phyloP scores from a whole-genome alignment of 2,797 vertebrate genomes.

The Poecilia velifera region DNA sequence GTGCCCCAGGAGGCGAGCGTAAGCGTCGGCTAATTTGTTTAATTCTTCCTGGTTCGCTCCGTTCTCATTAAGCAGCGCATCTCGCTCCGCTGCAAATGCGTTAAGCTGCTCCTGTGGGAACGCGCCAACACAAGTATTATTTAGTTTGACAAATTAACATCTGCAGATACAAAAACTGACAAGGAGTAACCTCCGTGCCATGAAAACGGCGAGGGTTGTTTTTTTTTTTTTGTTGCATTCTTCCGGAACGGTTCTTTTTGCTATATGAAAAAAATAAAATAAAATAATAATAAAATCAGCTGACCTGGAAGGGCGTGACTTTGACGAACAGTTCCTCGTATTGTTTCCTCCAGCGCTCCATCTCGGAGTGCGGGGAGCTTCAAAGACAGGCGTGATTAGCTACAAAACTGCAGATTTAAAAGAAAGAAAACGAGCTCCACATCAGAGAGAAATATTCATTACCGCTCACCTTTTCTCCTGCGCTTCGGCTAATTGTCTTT shows the following conservation, averaged over 20 bases:
- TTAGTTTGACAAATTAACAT: background rate
- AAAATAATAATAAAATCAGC: constrained; percentile 4
- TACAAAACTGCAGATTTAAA: background rate
- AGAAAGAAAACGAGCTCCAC: background rate
- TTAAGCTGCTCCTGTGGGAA: constrained; percentile 89
- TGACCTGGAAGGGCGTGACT: constrained; percentile 76
- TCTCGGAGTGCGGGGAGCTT: constrained; percentile 55
- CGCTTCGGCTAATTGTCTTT: constrained; percentile 70
- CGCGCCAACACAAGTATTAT: background rate
- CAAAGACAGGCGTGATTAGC: background rate
- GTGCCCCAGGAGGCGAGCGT: constrained; percentile 92
- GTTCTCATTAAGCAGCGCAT: constrained; percentile 86
- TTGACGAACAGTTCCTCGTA: constrained; percentile 71
- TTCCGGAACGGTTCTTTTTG: background rate
- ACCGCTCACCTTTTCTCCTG: constrained; percentile 78
- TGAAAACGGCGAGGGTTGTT: background rate
- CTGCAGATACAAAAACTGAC: background rate
- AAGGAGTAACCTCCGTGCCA: background rate
- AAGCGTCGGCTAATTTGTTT: constrained; percentile 89
- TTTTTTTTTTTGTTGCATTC: background rate
- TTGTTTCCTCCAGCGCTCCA: constrained; percentile 57
- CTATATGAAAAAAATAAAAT: background rate
- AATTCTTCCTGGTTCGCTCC: constrained; percentile 91
- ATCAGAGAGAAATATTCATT: background rate
- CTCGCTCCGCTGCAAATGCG: constrained; percentile 89